These are phyloP conservation scores for Geotrypetes seraphini DNA, from an alignment of 2,797 vertebrate species.

Conservation along the genomic window DNA sequence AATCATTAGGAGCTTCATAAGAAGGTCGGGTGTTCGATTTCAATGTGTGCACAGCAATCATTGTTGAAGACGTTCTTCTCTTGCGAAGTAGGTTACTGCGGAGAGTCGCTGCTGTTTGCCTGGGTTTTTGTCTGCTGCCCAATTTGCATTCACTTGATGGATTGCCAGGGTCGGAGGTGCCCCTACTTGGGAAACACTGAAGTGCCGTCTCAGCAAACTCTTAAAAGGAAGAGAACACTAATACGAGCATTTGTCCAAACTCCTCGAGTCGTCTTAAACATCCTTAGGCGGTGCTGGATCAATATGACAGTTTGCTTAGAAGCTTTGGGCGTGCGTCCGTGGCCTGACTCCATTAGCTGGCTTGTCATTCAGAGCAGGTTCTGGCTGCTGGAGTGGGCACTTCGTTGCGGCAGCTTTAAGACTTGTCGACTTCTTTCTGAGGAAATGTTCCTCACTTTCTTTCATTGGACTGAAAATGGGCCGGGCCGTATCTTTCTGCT, in stretches of 20 bases:
- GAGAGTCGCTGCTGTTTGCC: slow-evolving; percentile 60
- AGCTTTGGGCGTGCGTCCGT: slow-evolving; percentile 42
- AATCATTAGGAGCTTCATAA: slow-evolving; percentile 48
- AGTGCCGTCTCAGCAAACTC: slow-evolving; percentile 65
- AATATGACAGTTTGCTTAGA: slow-evolving; percentile 58
- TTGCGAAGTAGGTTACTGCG: slow-evolving; percentile 59
- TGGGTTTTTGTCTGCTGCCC: slow-evolving; percentile 57
- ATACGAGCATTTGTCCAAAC: slow-evolving; percentile 56
- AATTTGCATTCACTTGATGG: slow-evolving; percentile 67
- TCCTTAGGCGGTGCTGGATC: slow-evolving; percentile 52
- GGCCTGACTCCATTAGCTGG: slow-evolving; percentile 44
- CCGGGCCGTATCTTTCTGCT: too few species aligned
- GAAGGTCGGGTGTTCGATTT: slow-evolving; percentile 50
- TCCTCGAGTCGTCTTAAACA: slow-evolving; percentile 49
- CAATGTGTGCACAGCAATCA: slow-evolving; percentile 59
- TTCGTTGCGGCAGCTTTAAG: background rate
- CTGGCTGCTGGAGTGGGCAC: background rate
- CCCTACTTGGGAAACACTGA: slow-evolving; percentile 62
- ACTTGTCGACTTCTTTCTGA: background rate
- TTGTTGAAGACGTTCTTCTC: slow-evolving; percentile 49
- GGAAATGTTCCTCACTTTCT: too few species aligned
- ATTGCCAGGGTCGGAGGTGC: slow-evolving; percentile 68
- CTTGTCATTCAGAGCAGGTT: slow-evolving; percentile 20
- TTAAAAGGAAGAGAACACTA: slow-evolving; percentile 54
- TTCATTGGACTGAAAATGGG: too few species aligned